Conservation (phyloP, 2,113 vertebrate genomes). For the Cephalopterus ornatus region DNA sequence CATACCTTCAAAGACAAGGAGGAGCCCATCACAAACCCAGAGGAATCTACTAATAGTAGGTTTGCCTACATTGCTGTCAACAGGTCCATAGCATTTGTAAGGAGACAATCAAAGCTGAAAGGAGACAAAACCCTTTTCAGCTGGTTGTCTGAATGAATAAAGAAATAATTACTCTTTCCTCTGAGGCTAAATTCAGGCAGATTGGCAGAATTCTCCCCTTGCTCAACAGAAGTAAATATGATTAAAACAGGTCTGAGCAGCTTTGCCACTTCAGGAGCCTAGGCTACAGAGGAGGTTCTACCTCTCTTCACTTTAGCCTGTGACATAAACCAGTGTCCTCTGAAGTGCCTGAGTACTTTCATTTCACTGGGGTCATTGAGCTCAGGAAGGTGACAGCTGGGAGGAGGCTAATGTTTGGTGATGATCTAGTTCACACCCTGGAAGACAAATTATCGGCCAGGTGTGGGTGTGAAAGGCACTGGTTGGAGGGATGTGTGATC, state of each 20-base stretch:
- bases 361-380: not conserved
- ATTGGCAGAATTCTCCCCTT: not conserved
- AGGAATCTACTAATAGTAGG: not conserved
- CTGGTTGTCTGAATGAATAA: not conserved
- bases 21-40: not conserved
- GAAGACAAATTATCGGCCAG: not conserved
- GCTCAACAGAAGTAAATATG: not conserved
- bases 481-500: not conserved
- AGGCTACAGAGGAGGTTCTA: not conserved
- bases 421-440: not conserved
- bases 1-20: not conserved
- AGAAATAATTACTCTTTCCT: not conserved
- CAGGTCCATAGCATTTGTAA: not conserved
- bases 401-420: not conserved
- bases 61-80: not conserved
- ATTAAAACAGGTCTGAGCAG: not conserved
- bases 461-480: not conserved
- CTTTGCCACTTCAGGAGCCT: not conserved
- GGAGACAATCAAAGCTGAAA: not conserved
- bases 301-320: not conserved
- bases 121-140: not conserved
- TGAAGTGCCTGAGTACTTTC: not conserved
- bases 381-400: not conserved
- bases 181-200: not conserved
- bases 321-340: not conserved